Evolutionary conservation across 1,140 invertebrate species (phyloP), one percentile per base, ranked within the genome.

Genomic region (Rhynchophorus ferrugineus): DNA sequence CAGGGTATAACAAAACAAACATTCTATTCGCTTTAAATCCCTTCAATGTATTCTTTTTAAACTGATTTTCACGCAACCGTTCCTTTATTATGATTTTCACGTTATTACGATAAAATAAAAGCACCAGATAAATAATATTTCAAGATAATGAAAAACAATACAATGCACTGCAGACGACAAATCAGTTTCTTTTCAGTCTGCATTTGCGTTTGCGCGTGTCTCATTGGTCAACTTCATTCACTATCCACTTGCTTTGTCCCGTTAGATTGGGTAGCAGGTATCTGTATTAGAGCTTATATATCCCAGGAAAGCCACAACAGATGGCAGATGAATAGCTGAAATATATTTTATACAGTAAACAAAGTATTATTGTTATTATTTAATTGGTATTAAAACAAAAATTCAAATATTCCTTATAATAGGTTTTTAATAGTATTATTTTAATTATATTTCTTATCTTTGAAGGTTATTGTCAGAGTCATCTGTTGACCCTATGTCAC

Each of bases 1-100:
- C 51, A 54, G 51, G 43, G 24, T 41, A 36, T 20, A 54, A 42
- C 37, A 54, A 54, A 54, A 54, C 51, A 54, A 54, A 54, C 51
- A 54, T 54, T 44, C 29, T 46, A 17, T 36, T 7, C 18, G 16
- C 3, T 8, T 19, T 14, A 6, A 20, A 41, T n/a, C 14, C 11
- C 18, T 41, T 18, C 6, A 41, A 41, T 8, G 5, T 5, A 8
- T 5, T n/a, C 38, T 41, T 14, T 41, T 41, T 1, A 20, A 41
- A 41, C 11, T 17, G 16, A 17, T n/a, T 41, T 20, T 3, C 18
- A 14, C 18, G 1, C 6, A 17, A 41, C 17, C 20, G 17, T 17
- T 17, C 8, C 11, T 17, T 17, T 18, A 19, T 18, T 3, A 29
- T 29, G 24, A 6, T 11, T 17, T 41, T 41, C 1, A 21, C 3